These are phyloP conservation scores for Laticauda laticaudata DNA, from an alignment of 2,113 vertebrate species.

Conservation along the genomic window DNA sequence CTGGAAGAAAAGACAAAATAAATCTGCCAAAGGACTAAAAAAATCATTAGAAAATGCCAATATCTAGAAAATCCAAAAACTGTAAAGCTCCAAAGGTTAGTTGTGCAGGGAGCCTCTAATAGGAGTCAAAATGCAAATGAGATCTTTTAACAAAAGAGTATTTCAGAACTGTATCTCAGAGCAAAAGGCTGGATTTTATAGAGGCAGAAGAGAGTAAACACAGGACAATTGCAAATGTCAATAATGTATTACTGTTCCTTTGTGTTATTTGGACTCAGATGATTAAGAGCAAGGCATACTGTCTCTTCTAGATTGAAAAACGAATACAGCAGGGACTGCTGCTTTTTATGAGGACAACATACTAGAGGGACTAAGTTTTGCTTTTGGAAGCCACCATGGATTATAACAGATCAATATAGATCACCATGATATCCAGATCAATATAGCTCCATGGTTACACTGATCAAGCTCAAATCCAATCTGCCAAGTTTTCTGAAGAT, in stretches of 20 bases:
- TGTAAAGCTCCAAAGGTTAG: not conserved
- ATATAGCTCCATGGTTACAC: not conserved
- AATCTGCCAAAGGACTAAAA: not conserved
- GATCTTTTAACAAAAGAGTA: not conserved
- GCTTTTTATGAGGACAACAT: not conserved
- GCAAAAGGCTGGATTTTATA: not conserved
- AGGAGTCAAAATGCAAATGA: not conserved
- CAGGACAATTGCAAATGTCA: not conserved
- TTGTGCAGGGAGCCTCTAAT: not conserved
- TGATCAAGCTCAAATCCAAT: not conserved
- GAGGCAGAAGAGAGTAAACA: not conserved
- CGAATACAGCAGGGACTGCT: not conserved
- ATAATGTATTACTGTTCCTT: not conserved
- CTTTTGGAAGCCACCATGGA: not conserved
- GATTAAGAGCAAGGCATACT: not conserved
- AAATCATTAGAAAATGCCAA: not conserved
- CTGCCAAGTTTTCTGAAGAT: not conserved
- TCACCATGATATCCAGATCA: no score
- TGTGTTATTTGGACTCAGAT: not conserved
- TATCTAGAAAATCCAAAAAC: not conserved
- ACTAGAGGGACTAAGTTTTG: not conserved
- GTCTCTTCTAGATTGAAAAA: not conserved
- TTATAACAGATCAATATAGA: not conserved
- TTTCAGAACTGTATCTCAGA: not conserved
- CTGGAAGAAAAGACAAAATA: not conserved